Evolutionary conservation across 2,113 vertebrate species (phyloP), one percentile per base, ranked within the genome.

Genomic region (Cervus canadensis): DNA sequence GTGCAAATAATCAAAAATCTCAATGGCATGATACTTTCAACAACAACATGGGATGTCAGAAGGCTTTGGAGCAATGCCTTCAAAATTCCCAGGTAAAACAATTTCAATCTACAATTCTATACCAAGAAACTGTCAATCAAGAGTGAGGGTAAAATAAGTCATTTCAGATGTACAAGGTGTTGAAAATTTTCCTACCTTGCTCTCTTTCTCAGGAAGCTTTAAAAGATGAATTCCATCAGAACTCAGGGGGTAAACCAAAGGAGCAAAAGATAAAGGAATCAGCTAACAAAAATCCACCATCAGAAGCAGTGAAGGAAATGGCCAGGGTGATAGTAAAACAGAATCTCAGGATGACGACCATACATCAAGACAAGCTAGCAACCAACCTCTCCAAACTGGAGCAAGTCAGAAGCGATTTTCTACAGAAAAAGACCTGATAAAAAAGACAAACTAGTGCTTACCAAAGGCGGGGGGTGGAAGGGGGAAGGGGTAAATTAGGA

Each of bases 11-110:
- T 67, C 7, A 74, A 30, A 86, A 83, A 79, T 71, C 79, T 76
- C 28, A 52, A 23, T n/a, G 45, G 4, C 62, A 74, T 89, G 25
- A 50, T 11, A 57, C 57, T 87, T 92, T 82, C 78, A 78, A 60
- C 30, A 54, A 54, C 64, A 62, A 30, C 36, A 23, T 10, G 7
- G 43, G 23, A 93, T 54, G 25, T 64, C 26, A 91, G 50, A 85
- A 84, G 76, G 10, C 52, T 30, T 48, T 48, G 33, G 26, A 33
- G 14, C 76, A 81, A 30, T 57, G 59, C 28, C 40, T 79, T 93
- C 17, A 88, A 50, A 81, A 76, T 95, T 88, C 83, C 56, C 67
- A 67, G 52, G 33, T 28, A 57, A 95, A 87, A 64, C 30, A 45
- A 26, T 33, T 62, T 64, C 52, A 85, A 19, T 40, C 87, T 79